Conservation (phyloP, 2,888 invertebrate genomes). For the Drosophila trichaetosa region DNA sequence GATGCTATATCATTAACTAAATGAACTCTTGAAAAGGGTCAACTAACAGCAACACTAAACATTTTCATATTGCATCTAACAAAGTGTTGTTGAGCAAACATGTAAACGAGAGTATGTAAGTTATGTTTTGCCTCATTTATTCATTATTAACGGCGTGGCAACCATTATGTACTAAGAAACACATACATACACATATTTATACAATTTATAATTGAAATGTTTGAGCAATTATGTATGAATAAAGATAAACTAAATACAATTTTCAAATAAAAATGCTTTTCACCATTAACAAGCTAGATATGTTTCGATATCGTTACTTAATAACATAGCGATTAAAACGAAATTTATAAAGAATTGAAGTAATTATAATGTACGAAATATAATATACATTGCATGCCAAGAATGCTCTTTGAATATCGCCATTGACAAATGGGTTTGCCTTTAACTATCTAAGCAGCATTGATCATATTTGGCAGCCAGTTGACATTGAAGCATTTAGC, state of each 20-base stretch:
- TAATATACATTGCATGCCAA: slow-evolving; percentile 42
- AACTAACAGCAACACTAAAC: background rate
- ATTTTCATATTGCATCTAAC: slow-evolving; percentile 5
- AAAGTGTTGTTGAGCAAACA: slow-evolving; percentile 2
- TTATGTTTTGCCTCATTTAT: slow-evolving; percentile 61
- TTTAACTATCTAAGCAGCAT: slow-evolving; percentile 50
- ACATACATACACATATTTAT: slow-evolving; percentile 55
- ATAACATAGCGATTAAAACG: slow-evolving; percentile 41
- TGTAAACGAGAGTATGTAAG: slow-evolving; percentile 10
- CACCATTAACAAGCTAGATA: slow-evolving; percentile 54
- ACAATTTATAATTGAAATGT: slow-evolving; percentile 62
- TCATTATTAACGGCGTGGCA: slow-evolving; percentile 57
- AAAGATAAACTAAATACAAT: slow-evolving; percentile 55
- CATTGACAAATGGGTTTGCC: slow-evolving; percentile 32
- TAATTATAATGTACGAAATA: slow-evolving; percentile 43
- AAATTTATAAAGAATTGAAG: slow-evolving; percentile 32
- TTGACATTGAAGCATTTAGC: slow-evolving; percentile 30
- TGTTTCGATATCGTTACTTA: slow-evolving; percentile 48
- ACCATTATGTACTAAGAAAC: slow-evolving; percentile 56
- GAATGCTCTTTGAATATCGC: slow-evolving; percentile 33
- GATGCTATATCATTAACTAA: background rate
- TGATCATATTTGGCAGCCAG: slow-evolving; percentile 39
- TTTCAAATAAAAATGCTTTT: slow-evolving; percentile 53
- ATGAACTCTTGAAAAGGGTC: background rate
- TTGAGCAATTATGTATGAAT: slow-evolving; percentile 52